These are phyloP conservation scores for Tympanoctomys barrerae DNA, from an alignment of 2,797 vertebrate species.

Conservation along the genomic window DNA sequence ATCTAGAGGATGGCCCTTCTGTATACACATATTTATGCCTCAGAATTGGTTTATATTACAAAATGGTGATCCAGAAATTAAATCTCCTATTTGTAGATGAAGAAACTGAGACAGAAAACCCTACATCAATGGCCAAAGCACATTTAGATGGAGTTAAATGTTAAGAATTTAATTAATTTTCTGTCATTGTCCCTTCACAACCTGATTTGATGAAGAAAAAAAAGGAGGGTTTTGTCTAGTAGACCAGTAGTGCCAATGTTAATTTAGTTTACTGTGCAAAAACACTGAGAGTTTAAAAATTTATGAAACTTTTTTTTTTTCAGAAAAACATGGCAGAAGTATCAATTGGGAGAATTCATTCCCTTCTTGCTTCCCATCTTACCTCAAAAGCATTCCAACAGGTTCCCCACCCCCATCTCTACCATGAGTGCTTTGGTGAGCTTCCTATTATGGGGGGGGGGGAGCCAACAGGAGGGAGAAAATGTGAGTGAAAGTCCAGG, in stretches of 20 bases:
- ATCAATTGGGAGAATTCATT: not conserved
- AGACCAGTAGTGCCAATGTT: not conserved
- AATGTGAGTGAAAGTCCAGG: not conserved
- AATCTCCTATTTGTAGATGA: not conserved
- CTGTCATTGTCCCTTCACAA: not conserved
- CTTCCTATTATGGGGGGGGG: not conserved
- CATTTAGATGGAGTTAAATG: not conserved
- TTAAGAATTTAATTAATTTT: constrained; percentile 21
- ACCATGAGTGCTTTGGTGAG: not conserved
- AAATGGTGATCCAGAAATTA: not conserved
- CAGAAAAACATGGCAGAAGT: constrained; percentile 54
- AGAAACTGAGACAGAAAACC: not conserved
- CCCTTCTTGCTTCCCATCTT: constrained; percentile 13
- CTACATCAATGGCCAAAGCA: not conserved
- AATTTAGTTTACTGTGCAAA: constrained; percentile 12
- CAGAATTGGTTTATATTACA: not conserved
- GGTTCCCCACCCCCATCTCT: not conserved
- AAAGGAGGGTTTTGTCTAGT: fast-evolving
- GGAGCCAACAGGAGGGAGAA: not conserved
- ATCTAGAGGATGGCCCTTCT: not conserved
- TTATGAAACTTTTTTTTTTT: not conserved
- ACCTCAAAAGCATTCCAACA: not conserved
- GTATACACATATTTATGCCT: not conserved
- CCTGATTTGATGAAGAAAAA: not conserved
- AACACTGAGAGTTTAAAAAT: constrained; percentile 4